These are phyloP conservation scores for Caenorhabditis wallacei DNA, from an alignment of 2,888 invertebrate species.

Conservation along the genomic window DNA sequence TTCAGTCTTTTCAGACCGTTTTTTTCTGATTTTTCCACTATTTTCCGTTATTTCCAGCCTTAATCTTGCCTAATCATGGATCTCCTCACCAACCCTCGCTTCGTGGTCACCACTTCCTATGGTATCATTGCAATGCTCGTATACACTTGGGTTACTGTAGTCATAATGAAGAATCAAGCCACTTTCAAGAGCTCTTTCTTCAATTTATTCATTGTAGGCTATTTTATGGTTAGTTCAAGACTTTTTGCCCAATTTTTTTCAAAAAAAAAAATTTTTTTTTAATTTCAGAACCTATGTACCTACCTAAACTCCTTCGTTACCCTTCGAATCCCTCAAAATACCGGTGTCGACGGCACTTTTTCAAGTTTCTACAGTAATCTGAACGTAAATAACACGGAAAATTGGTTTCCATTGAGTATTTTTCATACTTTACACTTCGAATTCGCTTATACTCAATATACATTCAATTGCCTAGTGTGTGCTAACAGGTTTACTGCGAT, in stretches of 20 bases:
- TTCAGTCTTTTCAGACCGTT: too few relatives aligned
- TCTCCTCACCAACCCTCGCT: slow-evolving; percentile 8
- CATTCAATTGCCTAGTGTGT: slow-evolving; percentile 33
- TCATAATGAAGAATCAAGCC: not conserved
- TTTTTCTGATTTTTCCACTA: too few relatives aligned
- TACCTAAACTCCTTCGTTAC: slow-evolving; percentile 36
- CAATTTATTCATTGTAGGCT: slow-evolving; percentile 19
- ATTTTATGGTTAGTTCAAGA: slow-evolving; percentile 27
- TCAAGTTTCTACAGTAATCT: slow-evolving; percentile 17
- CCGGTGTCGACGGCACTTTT: slow-evolving; percentile 5
- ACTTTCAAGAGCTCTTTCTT: slow-evolving; percentile 28
- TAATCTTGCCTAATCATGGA: slow-evolving; percentile 14
- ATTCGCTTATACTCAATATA: slow-evolving; percentile 44
- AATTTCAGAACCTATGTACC: slow-evolving; percentile 26
- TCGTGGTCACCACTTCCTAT: slow-evolving; percentile 29
- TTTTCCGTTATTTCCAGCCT: too few relatives aligned
- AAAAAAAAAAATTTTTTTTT: not conserved
- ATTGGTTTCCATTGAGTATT: not conserved
- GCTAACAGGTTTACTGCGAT: slow-evolving; percentile 31
- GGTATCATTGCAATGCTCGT: slow-evolving; percentile 25
- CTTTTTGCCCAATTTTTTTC: not conserved
- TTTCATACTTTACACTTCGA: slow-evolving; percentile 43
- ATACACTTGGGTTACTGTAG: slow-evolving; percentile 8
- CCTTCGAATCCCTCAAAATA: slow-evolving; percentile 35
- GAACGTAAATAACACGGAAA: not conserved